Evolutionary conservation across 35 echinoderm and acorn worm genomes (phyloP), one percentile per base, ranked within the genome.

Genomic region (Heliocidaris erythrogramma): DNA sequence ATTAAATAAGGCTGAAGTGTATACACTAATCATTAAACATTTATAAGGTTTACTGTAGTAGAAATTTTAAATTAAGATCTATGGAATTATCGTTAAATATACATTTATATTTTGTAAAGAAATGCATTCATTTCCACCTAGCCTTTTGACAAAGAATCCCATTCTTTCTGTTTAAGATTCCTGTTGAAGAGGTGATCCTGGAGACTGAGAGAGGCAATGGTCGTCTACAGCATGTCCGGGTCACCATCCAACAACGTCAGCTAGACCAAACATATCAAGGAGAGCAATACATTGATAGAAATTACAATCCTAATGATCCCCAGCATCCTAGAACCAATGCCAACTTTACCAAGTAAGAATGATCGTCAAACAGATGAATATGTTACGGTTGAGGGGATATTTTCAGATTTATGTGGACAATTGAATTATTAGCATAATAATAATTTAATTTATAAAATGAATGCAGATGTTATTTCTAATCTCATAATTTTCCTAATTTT

Each of bases 251-350:
- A 31, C 98, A 99, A 88, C 90, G 97, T 59, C 97, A 97, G 92
- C 60, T 95, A 35, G 98, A 99, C 92, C 96, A 96, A 86, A 97
- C 93, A 53, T 99, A 99, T 84, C 94, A 96, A n/a, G 98, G 98
- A 94, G 98, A 99, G 95, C 94, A 97, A 47, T 99, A 99, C 93
- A 96, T 96, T 94, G 98, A 99, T 30, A 97, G 97, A 59, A 97
- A 99, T 59, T 97, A 97, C 90, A 97, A 97, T 48, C 94, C 96
- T 86, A 86, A 96, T 59, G 96, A 96, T 48, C 95, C 94, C 42
- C 95, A 95, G 32, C 95, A 95, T 60, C 94, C 95, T 30, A 90
- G 96, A 49, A 96, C 91, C 56, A 97, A 59, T 95, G 97, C 96
- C 95, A 96, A 94, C 95, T 95, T 96, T 29, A 93, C 49, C 30